Evolutionary conservation across 2,888 invertebrate genomes (phyloP), one percentile per base, ranked within the genome.

Genomic region (Chymomyza amoena): DNA sequence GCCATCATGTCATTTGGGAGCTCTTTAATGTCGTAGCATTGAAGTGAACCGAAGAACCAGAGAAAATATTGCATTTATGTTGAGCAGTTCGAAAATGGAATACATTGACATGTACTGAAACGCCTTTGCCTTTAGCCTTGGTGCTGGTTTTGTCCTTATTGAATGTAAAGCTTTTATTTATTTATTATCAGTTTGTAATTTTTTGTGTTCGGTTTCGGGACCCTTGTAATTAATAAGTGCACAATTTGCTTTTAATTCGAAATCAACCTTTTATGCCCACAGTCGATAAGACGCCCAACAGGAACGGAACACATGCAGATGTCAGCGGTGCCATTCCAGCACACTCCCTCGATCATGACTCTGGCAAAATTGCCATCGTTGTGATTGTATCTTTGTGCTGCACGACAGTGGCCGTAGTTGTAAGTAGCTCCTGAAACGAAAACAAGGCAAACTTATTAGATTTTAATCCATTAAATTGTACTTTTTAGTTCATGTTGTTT

Each of bases 281-380:
- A 90, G 88, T 82, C 81, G 89, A 89, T 57, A 81, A 83, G 67
- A 84, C 78, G 74, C 75, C 84, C 68, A 71, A 70, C 73, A 82
- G 80, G 64, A 91, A 91, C 81, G 70, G 79, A 62, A 90, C 91
- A 68, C 84, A 88, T 64, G 75, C 79, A 50, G 89, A 89, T 73
- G 64, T 7, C 25, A 68, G 79, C 71, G 39, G 62, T 70, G 61
- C 80, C 51, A 71, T 73, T 16, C 65, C 79, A 13, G 66, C 78
- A 51, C 64, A 80, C 10, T 92, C 92, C 87, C 70, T 84, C 70
- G 79, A 81, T 64, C 72, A 94, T 68, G 95, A 95, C 91, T 94
- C 95, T 63, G 96, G 96, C 76, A 93, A 94, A 78, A 94, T 97
- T 71, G 96, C 97, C 65, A 94, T 95, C 65, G 94, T 97, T 78